Base-by-base conservation (phyloP, 2,888 invertebrate genomes). In the Tryphoninae sp. region DNA sequence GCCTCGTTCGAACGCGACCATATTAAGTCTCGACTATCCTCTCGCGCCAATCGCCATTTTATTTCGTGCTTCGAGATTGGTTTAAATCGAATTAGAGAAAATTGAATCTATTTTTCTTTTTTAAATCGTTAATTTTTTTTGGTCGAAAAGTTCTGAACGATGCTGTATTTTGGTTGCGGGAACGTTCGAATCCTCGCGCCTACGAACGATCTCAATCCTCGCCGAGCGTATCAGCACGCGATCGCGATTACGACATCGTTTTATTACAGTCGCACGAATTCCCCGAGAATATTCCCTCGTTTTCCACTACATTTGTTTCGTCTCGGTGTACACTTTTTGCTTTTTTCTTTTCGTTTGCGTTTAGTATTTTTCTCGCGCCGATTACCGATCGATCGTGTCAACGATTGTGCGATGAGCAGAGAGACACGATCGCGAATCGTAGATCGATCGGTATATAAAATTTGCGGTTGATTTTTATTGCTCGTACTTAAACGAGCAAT, bases 201-300 rank as follows among this genome's bases (percentile, higher is more conserved):
- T 65, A 23, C 19, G 19, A 62, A 62, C 67, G 71, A 80, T 80
- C 76, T 72, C 72, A 61, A 72, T 72, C 26, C 55, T 75, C 80
- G 64, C 42, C 51, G 67, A 58, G 19, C 53, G 53, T 62, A 71
- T 62, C 55, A 22, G 16, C 77, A 77, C 86, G 78, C 62, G 68
- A 78, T 61, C 59, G 42, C 22, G 73, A 84, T 86, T 87, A 88
- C 87, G 85, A 88, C 86, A 88, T 86, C 87, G 86, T 82, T 86
- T 86, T 84, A 86, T 89, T 89, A 88, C 86, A 85, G 82, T 86
- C 85, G 76, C 74, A 80, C 82, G 80, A 83, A 85, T 85, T 84
- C 73, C 71, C 67, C 76, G 68, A 53, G 74, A 75, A 76, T 80
- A 53, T 67, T 67, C 62, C 26, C 23, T 42, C 23, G 19, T 53